These are phyloP conservation scores for Eurystomus gularis DNA, from an alignment of 2,113 vertebrate species.

Conservation along the genomic window DNA sequence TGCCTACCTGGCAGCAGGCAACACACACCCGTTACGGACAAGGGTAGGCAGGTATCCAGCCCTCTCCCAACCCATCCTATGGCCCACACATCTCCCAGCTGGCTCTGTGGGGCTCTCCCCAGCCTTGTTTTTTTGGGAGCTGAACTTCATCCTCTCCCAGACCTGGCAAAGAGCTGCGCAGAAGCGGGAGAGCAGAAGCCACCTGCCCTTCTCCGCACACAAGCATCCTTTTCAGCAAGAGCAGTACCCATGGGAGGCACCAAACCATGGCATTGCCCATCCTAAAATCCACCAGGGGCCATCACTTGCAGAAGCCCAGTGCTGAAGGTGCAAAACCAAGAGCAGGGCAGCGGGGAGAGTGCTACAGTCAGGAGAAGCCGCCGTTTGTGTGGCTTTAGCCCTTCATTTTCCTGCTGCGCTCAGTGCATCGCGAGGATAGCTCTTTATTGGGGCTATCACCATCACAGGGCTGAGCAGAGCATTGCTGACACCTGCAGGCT, in stretches of 20 bases:
- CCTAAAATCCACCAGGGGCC: neutral
- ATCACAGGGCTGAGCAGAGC: neutral
- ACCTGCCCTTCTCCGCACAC: fast-evolving
- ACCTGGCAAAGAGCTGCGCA: fast-evolving
- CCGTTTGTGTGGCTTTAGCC: neutral
- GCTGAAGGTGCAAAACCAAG: neutral
- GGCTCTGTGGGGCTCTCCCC: fast-evolving
- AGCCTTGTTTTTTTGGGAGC: neutral
- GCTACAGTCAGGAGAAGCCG: neutral
- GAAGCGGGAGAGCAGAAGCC: neutral
- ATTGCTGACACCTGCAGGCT: neutral
- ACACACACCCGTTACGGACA: fast-evolving
- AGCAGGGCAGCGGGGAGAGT: neutral
- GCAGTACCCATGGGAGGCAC: fast-evolving
- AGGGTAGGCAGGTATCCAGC: neutral
- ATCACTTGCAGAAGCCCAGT: neutral
- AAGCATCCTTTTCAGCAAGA: neutral
- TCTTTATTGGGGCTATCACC: neutral
- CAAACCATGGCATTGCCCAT: fast-evolving
- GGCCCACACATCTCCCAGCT: too few relatives aligned
- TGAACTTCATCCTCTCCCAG: neutral
- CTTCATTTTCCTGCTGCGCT: neutral
- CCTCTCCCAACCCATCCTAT: neutral
- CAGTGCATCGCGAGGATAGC: fast-evolving
- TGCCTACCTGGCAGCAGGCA: constrained; percentile 77